Evolutionary conservation across 2,797 vertebrate species (phyloP).

Genomic region (Moxostoma hubbsi): DNA sequence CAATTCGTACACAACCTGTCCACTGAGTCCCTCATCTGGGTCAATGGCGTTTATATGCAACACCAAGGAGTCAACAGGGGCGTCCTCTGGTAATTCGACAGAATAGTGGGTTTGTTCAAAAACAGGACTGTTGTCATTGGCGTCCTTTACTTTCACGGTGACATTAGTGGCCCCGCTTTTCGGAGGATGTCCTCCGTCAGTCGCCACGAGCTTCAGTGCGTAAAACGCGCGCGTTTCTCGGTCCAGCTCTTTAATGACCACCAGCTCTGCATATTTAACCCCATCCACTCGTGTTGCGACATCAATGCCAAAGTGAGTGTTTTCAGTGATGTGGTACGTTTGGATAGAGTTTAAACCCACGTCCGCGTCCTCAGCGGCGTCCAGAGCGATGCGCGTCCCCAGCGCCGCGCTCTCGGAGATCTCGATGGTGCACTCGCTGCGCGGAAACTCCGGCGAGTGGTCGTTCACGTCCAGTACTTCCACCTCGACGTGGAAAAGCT

Average conservation of each 20-base stretch:
- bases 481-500: slow-evolving; percentile 92
- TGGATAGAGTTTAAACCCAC: slow-evolving; percentile 92
- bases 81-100: slow-evolving; percentile 89
- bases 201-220: slow-evolving; percentile 88
- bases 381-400: slow-evolving; percentile 88
- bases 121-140: slow-evolving; percentile 92
- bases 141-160: slow-evolving; percentile 88
- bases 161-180: slow-evolving; percentile 86
- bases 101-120: slow-evolving; percentile 86
- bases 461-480: slow-evolving; percentile 94
- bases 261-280: slow-evolving; percentile 92
- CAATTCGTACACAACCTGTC: slow-evolving; percentile 87
- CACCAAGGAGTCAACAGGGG: slow-evolving; percentile 82
- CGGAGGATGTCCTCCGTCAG: slow-evolving; percentile 85
- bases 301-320: slow-evolving; percentile 91
- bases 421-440: slow-evolving; percentile 84
- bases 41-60: slow-evolving; percentile 86
- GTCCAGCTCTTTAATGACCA: slow-evolving; percentile 92
- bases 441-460: slow-evolving; percentile 89
- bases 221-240: slow-evolving; percentile 87
- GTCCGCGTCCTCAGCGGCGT: slow-evolving; percentile 88
- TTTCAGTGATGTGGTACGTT: slow-evolving; percentile 89
- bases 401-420: slow-evolving; percentile 87
- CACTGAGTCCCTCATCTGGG: slow-evolving; percentile 89
- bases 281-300: slow-evolving; percentile 93